Evolutionary conservation across 2,888 invertebrate species (phyloP).

Genomic region (Micoletzkya japonica): DNA sequence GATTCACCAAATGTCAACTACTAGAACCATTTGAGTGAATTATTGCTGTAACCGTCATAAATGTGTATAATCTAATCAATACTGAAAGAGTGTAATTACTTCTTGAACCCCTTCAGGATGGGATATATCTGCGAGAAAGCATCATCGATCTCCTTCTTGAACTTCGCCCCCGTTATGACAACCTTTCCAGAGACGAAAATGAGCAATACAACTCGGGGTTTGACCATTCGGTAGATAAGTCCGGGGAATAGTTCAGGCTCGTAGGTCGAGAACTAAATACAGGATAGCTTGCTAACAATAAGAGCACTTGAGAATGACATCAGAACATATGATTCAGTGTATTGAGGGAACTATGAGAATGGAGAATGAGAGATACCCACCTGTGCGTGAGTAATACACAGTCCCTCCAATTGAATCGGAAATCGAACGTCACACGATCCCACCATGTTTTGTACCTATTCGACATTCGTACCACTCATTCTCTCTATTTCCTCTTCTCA

Average conservation of each 20-base stretch:
- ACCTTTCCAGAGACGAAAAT: conserved; percentile 97
- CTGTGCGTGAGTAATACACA: conserved; percentile 81
- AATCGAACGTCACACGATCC: conserved; percentile 85
- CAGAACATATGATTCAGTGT: no score
- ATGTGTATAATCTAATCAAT: no score
- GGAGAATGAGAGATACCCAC: no score
- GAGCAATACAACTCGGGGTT: conserved; percentile 88
- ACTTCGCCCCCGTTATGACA: conserved; percentile 92
- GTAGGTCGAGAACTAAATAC: conserved; percentile 71
- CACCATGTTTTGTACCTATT: conserved; percentile 80
- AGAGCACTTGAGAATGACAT: no score
- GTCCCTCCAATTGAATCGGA: conserved; percentile 79
- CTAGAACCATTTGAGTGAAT: no score
- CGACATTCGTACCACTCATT: not conserved
- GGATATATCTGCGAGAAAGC: conserved; percentile 93
- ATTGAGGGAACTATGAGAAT: no score
- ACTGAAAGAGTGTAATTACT: no score
- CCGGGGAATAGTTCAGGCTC: conserved; percentile 98
- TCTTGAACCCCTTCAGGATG: conserved; percentile 88
- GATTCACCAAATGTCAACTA: no score
- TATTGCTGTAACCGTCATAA: no score
- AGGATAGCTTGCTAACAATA: no score
- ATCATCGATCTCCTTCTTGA: conserved; percentile 85
- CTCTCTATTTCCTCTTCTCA: conserved; percentile 31
- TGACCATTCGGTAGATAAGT: conserved; percentile 87